Evolutionary conservation across 2,113 vertebrate species (phyloP).

Genomic region (Charadrius vociferus): DNA sequence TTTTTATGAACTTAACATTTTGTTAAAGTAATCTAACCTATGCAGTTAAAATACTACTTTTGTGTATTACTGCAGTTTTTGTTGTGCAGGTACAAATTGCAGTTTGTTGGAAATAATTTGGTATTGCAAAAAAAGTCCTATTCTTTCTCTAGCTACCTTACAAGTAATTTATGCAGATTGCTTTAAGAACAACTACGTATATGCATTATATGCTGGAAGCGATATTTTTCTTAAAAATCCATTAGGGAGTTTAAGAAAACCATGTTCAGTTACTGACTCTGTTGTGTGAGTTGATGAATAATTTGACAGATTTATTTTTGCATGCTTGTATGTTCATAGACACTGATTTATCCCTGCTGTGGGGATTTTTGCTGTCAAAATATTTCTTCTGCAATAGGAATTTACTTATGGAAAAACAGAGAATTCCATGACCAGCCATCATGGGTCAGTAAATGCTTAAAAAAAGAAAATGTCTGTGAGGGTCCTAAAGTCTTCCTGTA

Average conservation of each 20-base stretch:
- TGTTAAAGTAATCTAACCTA: not conserved
- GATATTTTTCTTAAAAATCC: conserved; percentile 1
- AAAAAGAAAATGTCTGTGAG: not conserved
- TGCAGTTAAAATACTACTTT: not conserved
- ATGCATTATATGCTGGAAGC: not conserved
- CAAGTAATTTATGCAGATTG: not conserved
- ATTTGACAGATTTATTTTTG: not conserved
- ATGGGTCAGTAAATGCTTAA: not conserved
- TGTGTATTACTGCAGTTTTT: not conserved
- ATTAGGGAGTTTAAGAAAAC: not conserved
- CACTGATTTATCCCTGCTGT: not conserved
- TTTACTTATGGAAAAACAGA: not conserved
- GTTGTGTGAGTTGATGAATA: not conserved
- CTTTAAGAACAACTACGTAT: not conserved
- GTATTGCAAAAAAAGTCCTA: not conserved
- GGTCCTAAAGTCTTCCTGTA: not conserved
- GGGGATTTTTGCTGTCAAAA: not conserved
- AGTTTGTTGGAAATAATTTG: not conserved
- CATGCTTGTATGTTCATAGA: not conserved
- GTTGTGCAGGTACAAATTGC: not conserved
- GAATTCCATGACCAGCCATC: not conserved
- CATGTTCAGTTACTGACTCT: not conserved
- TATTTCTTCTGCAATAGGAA: not conserved
- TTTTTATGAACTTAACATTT: not conserved
- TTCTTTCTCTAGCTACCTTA: not conserved